Conservation (phyloP, 2,797 vertebrate species). For the Tachyglossus aculeatus region DNA sequence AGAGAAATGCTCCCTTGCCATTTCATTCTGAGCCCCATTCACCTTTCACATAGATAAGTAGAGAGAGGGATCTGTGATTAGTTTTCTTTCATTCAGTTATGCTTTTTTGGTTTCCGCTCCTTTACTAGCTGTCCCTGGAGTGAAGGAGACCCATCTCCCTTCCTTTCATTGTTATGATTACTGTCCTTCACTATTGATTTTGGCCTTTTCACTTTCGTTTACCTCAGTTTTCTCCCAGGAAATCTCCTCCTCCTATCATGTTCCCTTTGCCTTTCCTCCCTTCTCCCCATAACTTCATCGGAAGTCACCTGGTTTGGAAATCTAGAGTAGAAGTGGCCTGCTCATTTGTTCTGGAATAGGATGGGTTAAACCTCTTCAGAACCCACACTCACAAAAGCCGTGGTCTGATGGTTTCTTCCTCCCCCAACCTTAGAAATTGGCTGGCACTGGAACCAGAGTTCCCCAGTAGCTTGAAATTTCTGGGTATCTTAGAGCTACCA, state of each 20-base stretch:
- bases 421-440: background rate
- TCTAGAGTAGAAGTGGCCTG: too few species aligned
- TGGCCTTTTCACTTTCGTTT: background rate
- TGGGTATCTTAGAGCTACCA: background rate
- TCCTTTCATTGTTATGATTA: background rate
- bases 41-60: background rate
- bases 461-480: background rate
- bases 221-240: background rate
- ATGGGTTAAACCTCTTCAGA: too few species aligned
- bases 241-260: background rate
- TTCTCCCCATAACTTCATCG: too few species aligned
- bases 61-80: background rate
- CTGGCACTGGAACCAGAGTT: background rate
- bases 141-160: too few species aligned
- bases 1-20: slow-evolving; percentile 34
- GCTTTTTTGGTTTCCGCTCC: background rate
- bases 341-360: too few species aligned
- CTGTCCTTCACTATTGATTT: background rate
- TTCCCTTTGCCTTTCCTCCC: background rate
- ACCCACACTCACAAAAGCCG: too few species aligned
- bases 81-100: background rate
- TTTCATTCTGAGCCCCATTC: background rate
- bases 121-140: too few species aligned
- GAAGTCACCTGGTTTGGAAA: too few species aligned
- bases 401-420: background rate